A percentile compares a stretch with the other conserved stretches of the same genome.
phyloP scores from a whole-genome alignment of 2,888 invertebrate species.

The Coremacera marginata region DNA sequence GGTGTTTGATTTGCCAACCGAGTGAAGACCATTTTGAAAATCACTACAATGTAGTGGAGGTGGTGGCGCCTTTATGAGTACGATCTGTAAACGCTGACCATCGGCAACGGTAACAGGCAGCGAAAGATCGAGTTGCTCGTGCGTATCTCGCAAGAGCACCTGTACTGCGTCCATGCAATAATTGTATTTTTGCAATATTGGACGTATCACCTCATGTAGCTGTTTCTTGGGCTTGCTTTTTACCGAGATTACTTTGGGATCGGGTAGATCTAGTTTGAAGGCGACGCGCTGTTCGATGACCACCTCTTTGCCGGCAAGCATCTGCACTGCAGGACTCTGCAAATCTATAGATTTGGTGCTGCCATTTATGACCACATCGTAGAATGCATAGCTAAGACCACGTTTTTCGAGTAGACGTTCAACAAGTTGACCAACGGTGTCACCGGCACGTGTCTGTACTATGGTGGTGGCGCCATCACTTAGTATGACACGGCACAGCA shows the following conservation, averaged over 20 bases:
- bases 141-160: constrained; percentile 64
- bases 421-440: constrained; percentile 83
- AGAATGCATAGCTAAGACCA: constrained; percentile 82
- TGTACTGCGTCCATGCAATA: constrained; percentile 79
- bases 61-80: constrained; percentile 56
- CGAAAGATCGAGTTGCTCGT: constrained; percentile 62
- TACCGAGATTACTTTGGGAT: constrained; percentile 85
- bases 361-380: constrained; percentile 81
- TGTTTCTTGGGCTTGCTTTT: constrained; percentile 88
- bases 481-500: constrained; percentile 85
- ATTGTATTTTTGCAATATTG: constrained; percentile 86
- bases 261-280: constrained; percentile 86
- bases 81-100: constrained; percentile 73
- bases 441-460: constrained; percentile 82
- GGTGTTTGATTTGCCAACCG: constrained; percentile 56
- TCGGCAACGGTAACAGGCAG: constrained; percentile 67
- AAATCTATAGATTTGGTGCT: constrained; percentile 75
- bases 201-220: constrained; percentile 86
- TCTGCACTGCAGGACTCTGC: constrained; percentile 78
- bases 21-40: constrained; percentile 57
- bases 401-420: constrained; percentile 86
- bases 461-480: constrained; percentile 95
- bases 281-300: constrained; percentile 86
- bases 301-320: constrained; percentile 86
- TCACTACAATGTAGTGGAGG: constrained; percentile 42